Evolutionary conservation across 2,888 invertebrate genomes (phyloP).

Genomic region (Epinotia brunnichana): DNA sequence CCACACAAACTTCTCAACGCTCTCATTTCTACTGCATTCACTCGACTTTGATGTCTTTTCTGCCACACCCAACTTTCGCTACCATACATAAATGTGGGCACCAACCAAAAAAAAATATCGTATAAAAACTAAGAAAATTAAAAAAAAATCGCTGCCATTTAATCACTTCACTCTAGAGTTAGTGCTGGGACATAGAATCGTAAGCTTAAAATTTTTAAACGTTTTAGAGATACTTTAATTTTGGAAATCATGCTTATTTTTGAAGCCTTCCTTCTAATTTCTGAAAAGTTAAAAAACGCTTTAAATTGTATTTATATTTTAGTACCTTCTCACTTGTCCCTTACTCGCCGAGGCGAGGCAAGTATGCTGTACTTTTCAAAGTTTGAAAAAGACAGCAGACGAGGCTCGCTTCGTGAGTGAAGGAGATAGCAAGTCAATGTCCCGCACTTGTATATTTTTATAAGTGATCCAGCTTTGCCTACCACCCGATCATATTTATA

Average conservation of each 20-base stretch:
- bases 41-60: too few species aligned
- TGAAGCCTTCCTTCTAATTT: slow-evolving; percentile 4
- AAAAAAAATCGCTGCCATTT: slow-evolving; percentile 38
- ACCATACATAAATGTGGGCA: slow-evolving; percentile 40
- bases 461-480: slow-evolving; percentile 61
- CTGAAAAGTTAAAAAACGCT: background rate
- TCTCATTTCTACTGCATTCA: too few species aligned
- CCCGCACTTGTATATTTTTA: slow-evolving; percentile 67
- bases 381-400: background rate
- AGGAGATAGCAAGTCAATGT: slow-evolving; percentile 51
- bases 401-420: background rate
- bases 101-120: too few species aligned
- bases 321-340: background rate
- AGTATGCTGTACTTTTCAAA: background rate
- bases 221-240: background rate
- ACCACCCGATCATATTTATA: slow-evolving; percentile 58
- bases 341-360: background rate
- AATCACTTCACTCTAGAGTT: slow-evolving; percentile 45
- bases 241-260: slow-evolving; percentile 12
- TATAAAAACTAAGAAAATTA: too few species aligned
- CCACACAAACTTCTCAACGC: too few species aligned
- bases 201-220: background rate
- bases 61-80: too few species aligned
- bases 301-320: background rate
- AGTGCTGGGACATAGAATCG: slow-evolving; percentile 49